Percentiles rank a stretch among this genome's conserved stretches.
Evolutionary conservation across 1,140 invertebrate species (phyloP).

Genomic region (Camponotus floridanus): DNA sequence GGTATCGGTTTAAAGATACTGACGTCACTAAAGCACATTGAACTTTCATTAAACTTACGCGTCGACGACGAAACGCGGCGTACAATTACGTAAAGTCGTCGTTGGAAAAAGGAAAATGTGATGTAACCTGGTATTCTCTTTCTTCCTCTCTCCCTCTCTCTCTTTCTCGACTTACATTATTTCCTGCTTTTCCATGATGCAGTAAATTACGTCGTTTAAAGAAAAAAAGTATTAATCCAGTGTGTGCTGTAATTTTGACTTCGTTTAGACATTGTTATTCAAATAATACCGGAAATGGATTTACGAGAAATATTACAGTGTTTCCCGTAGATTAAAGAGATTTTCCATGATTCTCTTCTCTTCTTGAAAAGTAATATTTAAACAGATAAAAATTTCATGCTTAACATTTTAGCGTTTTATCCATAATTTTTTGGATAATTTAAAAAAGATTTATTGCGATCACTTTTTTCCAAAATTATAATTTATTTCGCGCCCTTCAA

Average conservation of each 20-base stretch:
- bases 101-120: neutral
- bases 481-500: neutral
- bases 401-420: neutral
- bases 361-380: no score
- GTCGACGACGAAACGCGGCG: neutral
- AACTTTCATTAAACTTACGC: constrained; percentile 76
- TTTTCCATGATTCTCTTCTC: no score
- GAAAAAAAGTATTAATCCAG: no score
- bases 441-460: neutral
- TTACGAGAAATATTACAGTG: neutral
- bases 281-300: neutral
- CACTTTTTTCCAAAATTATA: neutral
- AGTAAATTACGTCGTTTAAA: no score
- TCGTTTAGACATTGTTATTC: neutral
- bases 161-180: neutral
- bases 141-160: neutral
- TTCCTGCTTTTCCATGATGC: neutral
- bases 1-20: constrained; percentile 69
- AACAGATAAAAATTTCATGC: neutral
- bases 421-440: neutral
- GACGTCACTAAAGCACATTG: constrained; percentile 1
- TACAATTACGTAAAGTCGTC: constrained; percentile 41
- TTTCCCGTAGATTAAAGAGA: no score
- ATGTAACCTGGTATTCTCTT: neutral
- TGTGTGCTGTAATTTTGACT: no score